Percentiles rank a stretch among this genome's conserved stretches.
Evolutionary conservation across 1,140 invertebrate genomes (phyloP).

Genomic region (Dinoponera quadriceps): DNA sequence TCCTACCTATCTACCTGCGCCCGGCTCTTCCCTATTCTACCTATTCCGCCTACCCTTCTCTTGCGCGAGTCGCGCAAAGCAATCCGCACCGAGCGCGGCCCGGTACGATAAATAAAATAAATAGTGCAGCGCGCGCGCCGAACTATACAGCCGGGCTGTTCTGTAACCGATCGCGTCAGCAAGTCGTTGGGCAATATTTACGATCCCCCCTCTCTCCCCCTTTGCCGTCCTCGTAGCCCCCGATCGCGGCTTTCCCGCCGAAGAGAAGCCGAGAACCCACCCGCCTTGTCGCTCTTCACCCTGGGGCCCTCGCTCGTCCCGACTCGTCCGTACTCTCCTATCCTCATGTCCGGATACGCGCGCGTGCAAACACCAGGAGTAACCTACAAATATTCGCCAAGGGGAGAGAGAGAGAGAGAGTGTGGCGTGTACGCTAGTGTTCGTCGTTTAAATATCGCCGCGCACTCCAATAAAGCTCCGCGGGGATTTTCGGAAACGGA

Average conservation of each 20-base stretch:
- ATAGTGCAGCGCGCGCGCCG: conserved; percentile 30
- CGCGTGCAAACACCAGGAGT: conserved; percentile 40
- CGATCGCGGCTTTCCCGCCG: conserved; percentile 6
- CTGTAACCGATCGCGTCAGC: conserved; percentile 50
- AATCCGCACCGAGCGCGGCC: conserved; percentile 31
- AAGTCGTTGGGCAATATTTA: conserved; percentile 53
- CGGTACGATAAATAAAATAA: conserved; percentile 50
- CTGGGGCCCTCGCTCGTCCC: background rate
- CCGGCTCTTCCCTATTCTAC: no score
- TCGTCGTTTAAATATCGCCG: conserved; percentile 59
- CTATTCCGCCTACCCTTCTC: no score
- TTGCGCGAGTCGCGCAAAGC: conserved; percentile 35
- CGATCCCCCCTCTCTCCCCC: no score
- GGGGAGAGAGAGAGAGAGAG: background rate
- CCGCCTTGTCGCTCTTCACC: conserved; percentile 39
- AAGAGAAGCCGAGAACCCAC: conserved; percentile 13
- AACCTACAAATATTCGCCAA: conserved; percentile 52
- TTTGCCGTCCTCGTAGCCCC: no score
- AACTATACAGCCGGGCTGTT: background rate
- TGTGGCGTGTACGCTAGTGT: conserved; percentile 25
- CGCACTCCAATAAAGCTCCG: conserved; percentile 52
- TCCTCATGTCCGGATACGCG: conserved; percentile 10
- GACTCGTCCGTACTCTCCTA: background rate
- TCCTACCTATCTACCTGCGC: background rate
- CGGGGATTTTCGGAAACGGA: conserved; percentile 55